A percentile compares a stretch with the other conserved stretches of the same genome.
These are phyloP conservation scores for Aphis gossypii DNA, from an alignment of 1,140 invertebrate species.

Conservation along the genomic window DNA sequence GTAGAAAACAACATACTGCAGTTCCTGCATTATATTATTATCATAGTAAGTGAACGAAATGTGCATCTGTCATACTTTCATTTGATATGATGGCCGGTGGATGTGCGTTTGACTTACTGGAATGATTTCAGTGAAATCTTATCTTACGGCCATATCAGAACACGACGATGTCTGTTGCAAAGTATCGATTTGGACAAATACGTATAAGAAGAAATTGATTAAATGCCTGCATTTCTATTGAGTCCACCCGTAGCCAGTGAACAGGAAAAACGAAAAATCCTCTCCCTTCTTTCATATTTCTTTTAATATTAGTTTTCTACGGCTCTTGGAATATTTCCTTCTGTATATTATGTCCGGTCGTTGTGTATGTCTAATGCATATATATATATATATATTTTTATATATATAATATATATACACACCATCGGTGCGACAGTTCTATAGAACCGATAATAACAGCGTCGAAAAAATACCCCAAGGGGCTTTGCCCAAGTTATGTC, in stretches of 20 bases:
- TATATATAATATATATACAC: not conserved
- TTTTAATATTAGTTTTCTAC: constrained; percentile 52
- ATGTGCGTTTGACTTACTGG: not conserved
- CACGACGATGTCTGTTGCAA: not conserved
- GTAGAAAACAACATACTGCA: not conserved
- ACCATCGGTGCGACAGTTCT: not conserved
- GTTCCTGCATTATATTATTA: not conserved
- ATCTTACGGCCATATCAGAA: not conserved
- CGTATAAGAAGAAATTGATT: constrained; percentile 30
- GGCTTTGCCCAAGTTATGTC: constrained; percentile 1
- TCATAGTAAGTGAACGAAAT: not conserved
- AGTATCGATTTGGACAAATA: constrained; percentile 31
- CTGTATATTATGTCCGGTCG: not conserved
- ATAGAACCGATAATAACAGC: constrained; percentile 23
- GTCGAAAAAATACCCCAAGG: constrained; percentile 22
- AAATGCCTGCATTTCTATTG: constrained; percentile 22
- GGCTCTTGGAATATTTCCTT: constrained; percentile 37
- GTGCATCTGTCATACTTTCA: not conserved
- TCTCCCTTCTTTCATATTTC: constrained; percentile 44
- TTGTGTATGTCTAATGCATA: not conserved
- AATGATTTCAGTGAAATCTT: not conserved
- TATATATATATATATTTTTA: too few relatives aligned
- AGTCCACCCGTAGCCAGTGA: constrained; percentile 31
- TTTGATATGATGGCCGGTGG: not conserved
- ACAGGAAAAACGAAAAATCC: constrained; percentile 46